Evolutionary conservation across 2,888 invertebrate genomes (phyloP).

Genomic region (Dorcus hopei): DNA sequence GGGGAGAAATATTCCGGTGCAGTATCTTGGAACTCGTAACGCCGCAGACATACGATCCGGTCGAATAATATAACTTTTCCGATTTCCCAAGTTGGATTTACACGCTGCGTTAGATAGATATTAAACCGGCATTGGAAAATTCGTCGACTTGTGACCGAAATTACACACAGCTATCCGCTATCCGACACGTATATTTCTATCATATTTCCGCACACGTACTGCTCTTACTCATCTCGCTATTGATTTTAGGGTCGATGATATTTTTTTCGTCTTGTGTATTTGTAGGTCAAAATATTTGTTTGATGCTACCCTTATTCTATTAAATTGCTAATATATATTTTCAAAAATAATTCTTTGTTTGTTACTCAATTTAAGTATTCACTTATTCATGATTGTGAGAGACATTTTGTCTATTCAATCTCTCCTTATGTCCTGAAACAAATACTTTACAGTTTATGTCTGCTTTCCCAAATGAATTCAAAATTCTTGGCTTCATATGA

Average conservation of each 20-base stretch:
- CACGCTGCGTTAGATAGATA: conserved; percentile 25
- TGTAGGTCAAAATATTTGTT: conserved; percentile 21
- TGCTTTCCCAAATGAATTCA: no score
- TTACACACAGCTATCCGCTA: conserved; percentile 14
- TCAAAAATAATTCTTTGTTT: no score
- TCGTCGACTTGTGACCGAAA: conserved; percentile 35
- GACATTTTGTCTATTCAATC: no score
- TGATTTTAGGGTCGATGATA: conserved; percentile 30
- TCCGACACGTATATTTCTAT: conserved; percentile 21
- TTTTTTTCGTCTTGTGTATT: conserved; percentile 22
- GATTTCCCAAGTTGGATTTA: conserved; percentile 38
- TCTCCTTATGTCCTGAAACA: no score
- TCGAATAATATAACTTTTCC: conserved; percentile 27
- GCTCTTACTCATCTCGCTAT: conserved; percentile 25
- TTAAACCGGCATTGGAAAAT: conserved; percentile 38
- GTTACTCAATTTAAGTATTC: no score
- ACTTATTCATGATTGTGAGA: no score
- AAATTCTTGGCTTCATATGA: no score
- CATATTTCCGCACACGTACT: conserved; percentile 33
- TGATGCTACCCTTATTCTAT: no score
- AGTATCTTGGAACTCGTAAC: conserved; percentile 9
- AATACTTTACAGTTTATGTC: no score
- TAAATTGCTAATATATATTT: no score
- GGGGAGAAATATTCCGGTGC: conserved; percentile 15
- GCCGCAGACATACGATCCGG: background rate